Evolutionary conservation across 64 coral and sea anemone species (phyloP).

Genomic region (Stichodactyla mertensii): DNA sequence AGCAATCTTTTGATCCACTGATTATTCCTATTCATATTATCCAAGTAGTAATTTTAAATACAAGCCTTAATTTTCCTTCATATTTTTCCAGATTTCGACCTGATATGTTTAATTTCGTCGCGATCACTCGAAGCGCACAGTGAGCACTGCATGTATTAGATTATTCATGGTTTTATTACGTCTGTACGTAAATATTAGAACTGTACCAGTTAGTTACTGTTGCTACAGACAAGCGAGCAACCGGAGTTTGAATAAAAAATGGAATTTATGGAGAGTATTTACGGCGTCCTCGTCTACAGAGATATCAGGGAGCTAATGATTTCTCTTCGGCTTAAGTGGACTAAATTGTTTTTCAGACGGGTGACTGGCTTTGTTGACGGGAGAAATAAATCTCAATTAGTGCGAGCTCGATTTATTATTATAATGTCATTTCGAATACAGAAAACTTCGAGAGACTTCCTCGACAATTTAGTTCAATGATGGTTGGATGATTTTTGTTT

Average conservation of each 20-base stretch:
- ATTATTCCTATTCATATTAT: neutral
- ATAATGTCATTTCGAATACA: conserved; percentile 15
- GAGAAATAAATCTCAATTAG: conserved; percentile 5
- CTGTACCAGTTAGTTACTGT: conserved; percentile 15
- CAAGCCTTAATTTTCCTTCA: neutral
- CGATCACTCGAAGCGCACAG: neutral
- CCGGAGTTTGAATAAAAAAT: neutral
- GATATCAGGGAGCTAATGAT: neutral
- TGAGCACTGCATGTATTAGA: neutral
- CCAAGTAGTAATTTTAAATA: neutral
- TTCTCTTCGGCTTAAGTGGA: neutral
- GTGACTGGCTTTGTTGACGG: neutral
- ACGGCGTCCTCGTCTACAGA: neutral
- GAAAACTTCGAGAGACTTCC: neutral
- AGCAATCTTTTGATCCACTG: neutral
- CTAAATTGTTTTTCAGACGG: conserved; percentile 12
- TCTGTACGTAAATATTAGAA: neutral
- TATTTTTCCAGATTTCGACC: neutral
- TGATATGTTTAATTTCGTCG: neutral
- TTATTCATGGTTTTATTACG: neutral
- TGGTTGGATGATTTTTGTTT: neutral
- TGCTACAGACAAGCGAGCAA: conserved; percentile 11
- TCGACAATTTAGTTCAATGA: neutral
- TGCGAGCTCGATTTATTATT: neutral
- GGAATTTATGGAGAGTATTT: neutral